Evolutionary conservation across 2,113 vertebrate species (phyloP).

Genomic region (Cinclus mexicanus): DNA sequence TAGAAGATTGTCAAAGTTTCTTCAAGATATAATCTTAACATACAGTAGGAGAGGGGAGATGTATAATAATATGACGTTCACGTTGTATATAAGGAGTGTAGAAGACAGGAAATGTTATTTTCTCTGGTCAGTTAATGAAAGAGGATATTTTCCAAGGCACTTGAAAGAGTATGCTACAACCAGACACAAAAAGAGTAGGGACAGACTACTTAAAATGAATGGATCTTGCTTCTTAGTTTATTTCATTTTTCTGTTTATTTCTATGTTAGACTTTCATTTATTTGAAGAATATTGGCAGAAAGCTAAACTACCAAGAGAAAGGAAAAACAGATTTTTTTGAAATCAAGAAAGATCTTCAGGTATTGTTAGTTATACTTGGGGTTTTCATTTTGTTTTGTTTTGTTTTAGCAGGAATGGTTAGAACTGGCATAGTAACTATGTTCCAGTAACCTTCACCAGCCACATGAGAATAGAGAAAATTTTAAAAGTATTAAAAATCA

Average conservation of each 20-base stretch:
- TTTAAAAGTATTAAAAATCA: not conserved
- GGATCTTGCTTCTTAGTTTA: fast-evolving
- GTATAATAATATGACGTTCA: not conserved
- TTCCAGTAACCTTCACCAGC: not conserved
- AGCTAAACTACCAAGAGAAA: not conserved
- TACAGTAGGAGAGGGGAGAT: not conserved
- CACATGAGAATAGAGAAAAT: not conserved
- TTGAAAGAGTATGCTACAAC: not conserved
- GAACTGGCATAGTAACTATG: not conserved
- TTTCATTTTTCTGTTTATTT: not conserved
- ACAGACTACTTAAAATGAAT: not conserved
- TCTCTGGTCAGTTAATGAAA: not conserved
- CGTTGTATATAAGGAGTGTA: not conserved
- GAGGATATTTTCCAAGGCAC: not conserved
- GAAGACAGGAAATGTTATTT: not conserved
- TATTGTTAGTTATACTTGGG: not conserved
- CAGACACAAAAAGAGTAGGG: not conserved
- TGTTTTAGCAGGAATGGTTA: not conserved
- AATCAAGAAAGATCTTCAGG: not conserved
- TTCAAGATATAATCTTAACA: not conserved
- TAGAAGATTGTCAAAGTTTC: not conserved
- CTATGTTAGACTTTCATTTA: not conserved
- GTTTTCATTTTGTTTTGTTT: not conserved
- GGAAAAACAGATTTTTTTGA: not conserved
- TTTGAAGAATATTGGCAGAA: not conserved